phyloP scores from a whole-genome alignment of 35 echinoderm and acorn worm species.

The Strongylocentrotus purpuratus region DNA sequence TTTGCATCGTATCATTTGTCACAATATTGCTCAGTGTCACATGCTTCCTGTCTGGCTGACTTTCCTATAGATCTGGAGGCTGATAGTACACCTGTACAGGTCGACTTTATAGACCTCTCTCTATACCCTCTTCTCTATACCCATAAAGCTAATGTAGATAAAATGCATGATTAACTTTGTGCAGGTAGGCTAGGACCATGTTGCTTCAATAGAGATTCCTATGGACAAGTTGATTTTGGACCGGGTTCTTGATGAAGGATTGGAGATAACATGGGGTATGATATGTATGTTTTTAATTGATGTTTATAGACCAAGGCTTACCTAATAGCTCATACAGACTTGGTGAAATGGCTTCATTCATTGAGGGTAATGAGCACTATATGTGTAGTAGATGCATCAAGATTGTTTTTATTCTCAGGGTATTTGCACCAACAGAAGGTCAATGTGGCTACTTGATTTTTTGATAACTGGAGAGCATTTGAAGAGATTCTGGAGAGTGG shows the following conservation, averaged over 20 bases:
- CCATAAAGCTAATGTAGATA: neutral
- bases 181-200: neutral
- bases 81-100: neutral
- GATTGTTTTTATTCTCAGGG: neutral
- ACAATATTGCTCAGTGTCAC: conserved; percentile 9
- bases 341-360: neutral
- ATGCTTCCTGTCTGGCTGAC: neutral
- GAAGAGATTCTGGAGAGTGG: conserved; percentile 49
- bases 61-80: neutral
- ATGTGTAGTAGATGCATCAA: neutral
- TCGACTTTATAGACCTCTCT: neutral
- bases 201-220: neutral
- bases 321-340: neutral
- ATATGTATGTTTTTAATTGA: neutral
- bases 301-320: too few relatives aligned
- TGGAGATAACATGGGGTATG: conserved; percentile 10
- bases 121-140: neutral
- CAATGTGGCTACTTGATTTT: neutral
- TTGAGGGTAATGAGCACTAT: neutral
- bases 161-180: neutral
- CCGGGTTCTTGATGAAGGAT: neutral
- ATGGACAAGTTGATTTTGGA: neutral
- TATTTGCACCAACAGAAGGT: neutral
- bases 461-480: conserved; percentile 15
- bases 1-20: neutral